Evolutionary conservation across 2,888 invertebrate genomes (phyloP), one percentile per base, ranked within the genome.

Genomic region (Adela reaumurella): DNA sequence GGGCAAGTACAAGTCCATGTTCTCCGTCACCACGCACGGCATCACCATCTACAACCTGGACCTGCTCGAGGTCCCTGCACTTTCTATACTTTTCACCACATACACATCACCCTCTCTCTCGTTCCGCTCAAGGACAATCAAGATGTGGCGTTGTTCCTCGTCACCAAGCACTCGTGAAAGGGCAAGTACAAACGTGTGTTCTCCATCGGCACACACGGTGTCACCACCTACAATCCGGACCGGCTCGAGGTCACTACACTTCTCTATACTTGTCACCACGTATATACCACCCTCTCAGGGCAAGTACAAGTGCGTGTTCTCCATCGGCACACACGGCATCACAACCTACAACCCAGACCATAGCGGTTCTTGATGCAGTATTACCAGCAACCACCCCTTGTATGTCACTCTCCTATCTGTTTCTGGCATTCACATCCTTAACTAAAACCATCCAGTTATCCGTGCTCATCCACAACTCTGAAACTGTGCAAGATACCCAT

Each of bases 181-280:
- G 99, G 98, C 68, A 97, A 94, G 90, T 99, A 99, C 77, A 97
- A 96, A 71, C 83, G 99, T 59, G 93, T 99, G 62, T 94, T 99
- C 68, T 95, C 98, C 8, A 88, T 99, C 62, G 98, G 98, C 49
- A 92, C 94, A 42, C 86, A 88, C 65, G 97, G 97, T 28, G 92
- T 99, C 59, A 94, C 97, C 45, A 99, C 99, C 1, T 98, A 98
- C 74, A 97, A 97, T 74, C 97, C 78, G 0, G 78, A 78, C 51
- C 65, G 74, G 11, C 54, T 78, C 61, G 77, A 77, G 63, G 35
- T 35, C 24, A 24, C 5, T 24, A 4, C 24, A 24, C 8, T 8
- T 24, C 24, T 8, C 24, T 24, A 4, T 24, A 24, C 24, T 24
- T 8, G 8, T 24, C 24, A n/a, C n/a, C n/a, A n/a, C n/a, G n/a